phyloP scores from a whole-genome alignment of 2,113 vertebrate species.

The Neodon shergylaensis region DNA sequence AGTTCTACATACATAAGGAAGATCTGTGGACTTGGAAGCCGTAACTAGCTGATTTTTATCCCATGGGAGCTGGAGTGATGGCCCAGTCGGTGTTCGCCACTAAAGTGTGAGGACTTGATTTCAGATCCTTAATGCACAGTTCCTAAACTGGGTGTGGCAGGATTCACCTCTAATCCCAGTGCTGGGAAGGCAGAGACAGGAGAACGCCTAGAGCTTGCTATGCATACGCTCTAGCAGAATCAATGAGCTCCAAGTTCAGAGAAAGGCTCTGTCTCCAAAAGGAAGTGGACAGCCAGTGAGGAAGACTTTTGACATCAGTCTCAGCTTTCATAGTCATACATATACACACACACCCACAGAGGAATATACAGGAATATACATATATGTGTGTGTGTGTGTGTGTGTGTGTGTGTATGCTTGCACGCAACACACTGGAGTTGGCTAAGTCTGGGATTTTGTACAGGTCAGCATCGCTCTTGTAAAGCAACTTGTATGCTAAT shows the following conservation, averaged over 20 bases:
- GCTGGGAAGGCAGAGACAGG: neutral
- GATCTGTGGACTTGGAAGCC: neutral
- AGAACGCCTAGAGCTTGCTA: neutral
- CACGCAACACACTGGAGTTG: neutral
- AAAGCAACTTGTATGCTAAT: neutral
- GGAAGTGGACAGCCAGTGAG: neutral
- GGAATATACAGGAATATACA: neutral
- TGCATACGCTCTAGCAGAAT: neutral
- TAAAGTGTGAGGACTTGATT: neutral
- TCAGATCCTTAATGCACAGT: neutral
- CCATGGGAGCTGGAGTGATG: neutral
- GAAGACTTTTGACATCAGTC: neutral
- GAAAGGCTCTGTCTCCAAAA: neutral
- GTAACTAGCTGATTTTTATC: constrained; percentile 7
- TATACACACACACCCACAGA: neutral
- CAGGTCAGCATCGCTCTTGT: neutral
- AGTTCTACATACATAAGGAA: neutral
- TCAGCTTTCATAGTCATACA: neutral
- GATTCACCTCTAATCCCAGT: neutral
- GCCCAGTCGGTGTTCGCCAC: neutral
- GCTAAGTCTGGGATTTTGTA: neutral
- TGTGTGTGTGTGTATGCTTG: too few relatives aligned
- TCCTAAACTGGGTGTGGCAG: neutral
- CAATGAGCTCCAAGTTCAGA: neutral
- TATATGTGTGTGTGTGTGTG: too few relatives aligned